Conservation (phyloP, 2,797 vertebrate species). For the Eidolon dupreanum region DNA sequence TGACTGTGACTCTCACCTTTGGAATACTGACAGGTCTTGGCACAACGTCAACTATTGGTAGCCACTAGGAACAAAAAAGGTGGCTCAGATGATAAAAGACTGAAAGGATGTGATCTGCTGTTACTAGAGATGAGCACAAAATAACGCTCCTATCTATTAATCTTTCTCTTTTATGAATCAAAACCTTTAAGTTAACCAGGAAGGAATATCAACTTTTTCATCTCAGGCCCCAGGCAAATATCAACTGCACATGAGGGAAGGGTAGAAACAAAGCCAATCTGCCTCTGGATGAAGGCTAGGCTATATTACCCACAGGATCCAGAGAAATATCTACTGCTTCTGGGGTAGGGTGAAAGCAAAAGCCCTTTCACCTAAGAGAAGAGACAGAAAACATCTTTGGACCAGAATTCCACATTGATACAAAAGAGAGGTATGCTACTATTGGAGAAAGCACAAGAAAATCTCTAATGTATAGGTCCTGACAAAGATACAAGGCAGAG, state of each 20-base stretch:
- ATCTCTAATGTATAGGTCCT: neutral
- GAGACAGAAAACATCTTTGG: neutral
- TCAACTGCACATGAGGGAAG: neutral
- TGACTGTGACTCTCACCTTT: neutral
- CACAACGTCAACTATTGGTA: neutral
- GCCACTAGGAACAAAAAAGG: neutral
- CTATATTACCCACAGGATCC: neutral
- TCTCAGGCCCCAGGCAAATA: neutral
- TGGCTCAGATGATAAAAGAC: neutral
- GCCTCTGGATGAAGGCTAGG: neutral
- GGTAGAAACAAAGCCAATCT: neutral
- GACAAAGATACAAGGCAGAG: neutral
- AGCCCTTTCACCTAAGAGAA: neutral
- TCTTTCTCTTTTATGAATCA: neutral
- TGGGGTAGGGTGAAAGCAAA: neutral
- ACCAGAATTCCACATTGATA: neutral
- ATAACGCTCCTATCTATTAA: neutral
- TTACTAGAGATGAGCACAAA: neutral
- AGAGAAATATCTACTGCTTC: neutral
- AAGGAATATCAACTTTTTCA: neutral
- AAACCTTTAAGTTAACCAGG: neutral
- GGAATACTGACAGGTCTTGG: neutral
- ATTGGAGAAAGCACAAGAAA: neutral
- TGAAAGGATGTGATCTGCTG: neutral
- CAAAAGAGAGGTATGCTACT: neutral